Percentiles rank a stretch among this genome's conserved stretches.
phyloP scores from a whole-genome alignment of 2,888 invertebrate genomes.

The Alitta virens region DNA sequence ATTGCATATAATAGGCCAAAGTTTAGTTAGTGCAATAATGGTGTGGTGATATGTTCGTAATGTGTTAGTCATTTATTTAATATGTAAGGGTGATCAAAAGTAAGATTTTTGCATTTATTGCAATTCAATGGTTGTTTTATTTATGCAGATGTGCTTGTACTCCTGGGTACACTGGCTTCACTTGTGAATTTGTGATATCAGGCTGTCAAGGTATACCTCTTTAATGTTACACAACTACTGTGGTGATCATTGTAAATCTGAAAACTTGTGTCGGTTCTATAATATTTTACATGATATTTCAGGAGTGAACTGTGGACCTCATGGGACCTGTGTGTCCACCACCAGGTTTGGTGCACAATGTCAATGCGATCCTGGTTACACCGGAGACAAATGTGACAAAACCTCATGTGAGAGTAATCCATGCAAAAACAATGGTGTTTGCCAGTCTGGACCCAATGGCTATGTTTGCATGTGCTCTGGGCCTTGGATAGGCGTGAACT shows the following conservation, averaged over 20 bases:
- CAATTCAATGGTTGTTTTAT: too few relatives aligned
- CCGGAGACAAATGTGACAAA: slow-evolving; percentile 38
- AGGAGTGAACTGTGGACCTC: slow-evolving; percentile 19
- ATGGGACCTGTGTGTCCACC: slow-evolving; percentile 37
- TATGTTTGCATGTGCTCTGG: slow-evolving; percentile 10
- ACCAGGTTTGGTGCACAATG: slow-evolving; percentile 39
- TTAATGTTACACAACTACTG: neutral
- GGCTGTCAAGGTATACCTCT: slow-evolving; percentile 16
- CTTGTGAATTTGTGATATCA: slow-evolving; percentile 8
- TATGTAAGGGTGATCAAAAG: too few relatives aligned
- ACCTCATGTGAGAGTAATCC: slow-evolving; percentile 13
- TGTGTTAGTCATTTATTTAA: too few relatives aligned
- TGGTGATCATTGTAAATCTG: too few relatives aligned
- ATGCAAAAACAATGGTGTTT: slow-evolving; percentile 17
- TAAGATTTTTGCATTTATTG: too few relatives aligned
- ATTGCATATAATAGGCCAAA: too few relatives aligned
- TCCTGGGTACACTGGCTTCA: slow-evolving; percentile 7
- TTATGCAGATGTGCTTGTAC: slow-evolving; percentile 13
- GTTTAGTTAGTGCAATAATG: too few relatives aligned
- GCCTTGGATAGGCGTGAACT: slow-evolving; percentile 11
- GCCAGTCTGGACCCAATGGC: slow-evolving; percentile 7
- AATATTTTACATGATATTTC: neutral
- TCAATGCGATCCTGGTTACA: slow-evolving; percentile 35
- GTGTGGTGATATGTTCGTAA: too few relatives aligned
- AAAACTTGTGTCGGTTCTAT: too few relatives aligned